Evolutionary conservation across 2,888 invertebrate species (phyloP).

Genomic region (Macrophya annulata): DNA sequence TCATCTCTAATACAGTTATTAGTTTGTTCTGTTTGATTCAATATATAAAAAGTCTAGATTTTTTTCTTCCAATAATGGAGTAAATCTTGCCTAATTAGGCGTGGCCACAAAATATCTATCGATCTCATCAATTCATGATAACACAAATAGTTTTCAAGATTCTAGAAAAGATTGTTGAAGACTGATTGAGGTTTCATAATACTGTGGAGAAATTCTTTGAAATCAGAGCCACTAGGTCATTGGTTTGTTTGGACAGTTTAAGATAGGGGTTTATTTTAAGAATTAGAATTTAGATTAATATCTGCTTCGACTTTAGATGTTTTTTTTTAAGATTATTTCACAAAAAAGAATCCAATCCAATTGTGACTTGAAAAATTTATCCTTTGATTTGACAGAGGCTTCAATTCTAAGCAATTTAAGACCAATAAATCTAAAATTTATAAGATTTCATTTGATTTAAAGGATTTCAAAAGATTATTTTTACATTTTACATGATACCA

Average conservation of each 20-base stretch:
- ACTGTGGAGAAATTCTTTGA: neutral
- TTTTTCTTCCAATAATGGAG: conserved; percentile 63
- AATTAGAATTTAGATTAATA: too few species aligned
- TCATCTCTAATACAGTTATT: conserved; percentile 63
- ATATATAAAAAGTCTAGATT: conserved; percentile 53
- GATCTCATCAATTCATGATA: conserved; percentile 1
- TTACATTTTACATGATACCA: too few species aligned
- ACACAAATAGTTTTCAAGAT: neutral
- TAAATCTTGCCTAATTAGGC: neutral
- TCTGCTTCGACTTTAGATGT: neutral
- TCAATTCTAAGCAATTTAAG: neutral
- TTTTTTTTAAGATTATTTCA: neutral
- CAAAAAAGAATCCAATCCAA: neutral
- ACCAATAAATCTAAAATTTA: too few species aligned
- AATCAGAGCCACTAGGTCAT: neutral
- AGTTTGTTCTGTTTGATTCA: neutral
- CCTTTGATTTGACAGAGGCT: neutral
- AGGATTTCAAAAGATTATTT: too few species aligned
- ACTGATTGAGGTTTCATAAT: neutral
- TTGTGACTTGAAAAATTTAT: too few species aligned
- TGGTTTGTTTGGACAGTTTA: neutral
- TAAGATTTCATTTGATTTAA: too few species aligned
- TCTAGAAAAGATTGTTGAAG: neutral
- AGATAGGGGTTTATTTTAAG: too few species aligned
- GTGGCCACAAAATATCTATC: neutral